Conservation (phyloP, 1,140 invertebrate species). For the Drosophila trapezifrons region DNA sequence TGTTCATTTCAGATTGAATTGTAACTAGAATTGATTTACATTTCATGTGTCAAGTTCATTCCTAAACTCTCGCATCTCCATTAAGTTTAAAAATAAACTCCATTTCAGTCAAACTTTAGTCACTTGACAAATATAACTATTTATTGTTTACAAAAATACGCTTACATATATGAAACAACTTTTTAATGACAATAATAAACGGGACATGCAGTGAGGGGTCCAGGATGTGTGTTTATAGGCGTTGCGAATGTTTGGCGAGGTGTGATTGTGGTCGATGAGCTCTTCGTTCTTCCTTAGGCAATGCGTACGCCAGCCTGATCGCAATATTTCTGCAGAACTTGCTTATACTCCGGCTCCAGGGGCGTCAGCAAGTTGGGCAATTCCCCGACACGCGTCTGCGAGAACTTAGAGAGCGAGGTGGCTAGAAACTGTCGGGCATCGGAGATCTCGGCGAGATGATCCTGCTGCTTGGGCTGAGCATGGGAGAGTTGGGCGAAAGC, state of each 20-base stretch:
- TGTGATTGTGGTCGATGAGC: constrained; percentile 10
- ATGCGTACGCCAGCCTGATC: constrained; percentile 75
- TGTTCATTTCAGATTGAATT: constrained; percentile 5
- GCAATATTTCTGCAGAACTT: constrained; percentile 81
- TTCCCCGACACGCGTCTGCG: constrained; percentile 86
- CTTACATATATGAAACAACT: constrained; percentile 51
- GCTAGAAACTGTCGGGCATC: constrained; percentile 89
- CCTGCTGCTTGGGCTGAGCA: constrained; percentile 90
- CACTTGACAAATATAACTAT: constrained; percentile 49
- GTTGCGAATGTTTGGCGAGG: constrained; percentile 31
- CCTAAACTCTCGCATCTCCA: background rate
- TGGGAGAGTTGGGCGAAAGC: constrained; percentile 94
- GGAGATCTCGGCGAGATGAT: constrained; percentile 88
- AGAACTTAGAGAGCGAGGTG: constrained; percentile 88
- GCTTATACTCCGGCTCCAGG: constrained; percentile 67
- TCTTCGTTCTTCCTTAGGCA: constrained; percentile 33
- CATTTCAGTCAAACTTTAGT: background rate
- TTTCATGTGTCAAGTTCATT: too few species aligned
- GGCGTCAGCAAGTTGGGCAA: constrained; percentile 84
- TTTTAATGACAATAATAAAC: constrained; percentile 52
- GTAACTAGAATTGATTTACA: background rate
- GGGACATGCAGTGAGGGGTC: constrained; percentile 8
- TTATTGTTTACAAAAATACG: constrained; percentile 52
- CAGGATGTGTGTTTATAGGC: constrained; percentile 14
- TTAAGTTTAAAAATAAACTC: background rate